Evolutionary conservation across 2,888 invertebrate species (phyloP).

Genomic region (Harpagoxenus sublaevis): DNA sequence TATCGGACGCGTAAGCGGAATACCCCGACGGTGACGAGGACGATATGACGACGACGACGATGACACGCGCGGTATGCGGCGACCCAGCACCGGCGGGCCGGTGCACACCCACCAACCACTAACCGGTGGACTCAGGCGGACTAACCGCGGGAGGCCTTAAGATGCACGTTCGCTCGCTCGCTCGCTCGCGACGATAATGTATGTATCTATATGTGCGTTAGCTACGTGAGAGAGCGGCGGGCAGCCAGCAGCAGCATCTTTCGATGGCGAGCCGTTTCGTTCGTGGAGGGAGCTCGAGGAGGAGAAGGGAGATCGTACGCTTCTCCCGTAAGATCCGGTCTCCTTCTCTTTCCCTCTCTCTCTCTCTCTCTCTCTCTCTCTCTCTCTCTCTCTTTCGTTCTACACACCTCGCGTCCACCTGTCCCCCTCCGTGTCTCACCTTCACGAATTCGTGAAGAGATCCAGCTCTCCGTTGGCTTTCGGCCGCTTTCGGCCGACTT

Average conservation of each 20-base stretch:
- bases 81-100: slow-evolving; percentile 75
- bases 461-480: slow-evolving; percentile 39
- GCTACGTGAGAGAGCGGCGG: slow-evolving; percentile 79
- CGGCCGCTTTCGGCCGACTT: slow-evolving; percentile 34
- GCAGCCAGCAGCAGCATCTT: slow-evolving; percentile 73
- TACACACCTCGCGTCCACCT: not conserved
- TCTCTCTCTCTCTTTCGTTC: slow-evolving; percentile 29
- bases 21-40: slow-evolving; percentile 34
- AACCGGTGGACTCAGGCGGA: slow-evolving; percentile 78
- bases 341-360: slow-evolving; percentile 24
- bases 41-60: slow-evolving; percentile 35
- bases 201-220: slow-evolving; percentile 80
- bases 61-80: slow-evolving; percentile 66
- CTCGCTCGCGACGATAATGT: slow-evolving; percentile 78
- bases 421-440: not conserved
- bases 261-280: slow-evolving; percentile 4
- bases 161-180: slow-evolving; percentile 73
- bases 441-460: slow-evolving; percentile 28
- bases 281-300: slow-evolving; percentile 25
- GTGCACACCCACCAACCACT: slow-evolving; percentile 82
- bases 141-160: slow-evolving; percentile 73
- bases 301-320: slow-evolving; percentile 27
- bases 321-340: slow-evolving; percentile 27
- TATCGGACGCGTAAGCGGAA: slow-evolving; percentile 13
- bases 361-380: slow-evolving; percentile 39